Conservation (phyloP, 1,140 invertebrate species). For the Batillaria attramentaria region DNA sequence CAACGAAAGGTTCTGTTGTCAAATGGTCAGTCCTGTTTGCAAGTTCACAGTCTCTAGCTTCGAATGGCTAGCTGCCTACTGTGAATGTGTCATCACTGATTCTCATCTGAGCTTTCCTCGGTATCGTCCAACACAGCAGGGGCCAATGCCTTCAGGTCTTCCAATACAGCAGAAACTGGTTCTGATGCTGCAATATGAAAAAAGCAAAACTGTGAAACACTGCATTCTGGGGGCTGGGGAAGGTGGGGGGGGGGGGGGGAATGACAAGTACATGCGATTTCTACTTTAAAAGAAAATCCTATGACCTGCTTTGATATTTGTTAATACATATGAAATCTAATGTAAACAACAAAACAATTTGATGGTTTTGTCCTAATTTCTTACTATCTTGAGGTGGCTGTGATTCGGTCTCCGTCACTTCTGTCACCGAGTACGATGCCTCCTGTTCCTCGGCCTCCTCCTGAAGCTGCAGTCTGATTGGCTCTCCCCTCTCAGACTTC, state of each 20-base stretch:
- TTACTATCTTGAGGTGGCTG: slow-evolving; percentile 1
- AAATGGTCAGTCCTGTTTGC: no score
- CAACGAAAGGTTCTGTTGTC: no score
- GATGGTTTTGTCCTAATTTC: not conserved
- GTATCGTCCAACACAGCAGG: slow-evolving; percentile 51
- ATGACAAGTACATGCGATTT: no score
- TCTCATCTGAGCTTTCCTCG: slow-evolving; percentile 26
- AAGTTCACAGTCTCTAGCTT: no score
- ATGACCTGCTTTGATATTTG: not conserved
- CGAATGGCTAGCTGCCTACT: no score
- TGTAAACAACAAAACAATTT: not conserved
- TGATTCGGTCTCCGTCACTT: slow-evolving; percentile 9
- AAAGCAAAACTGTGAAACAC: no score
- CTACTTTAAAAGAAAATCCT: not conserved
- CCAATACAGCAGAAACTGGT: slow-evolving; percentile 50
- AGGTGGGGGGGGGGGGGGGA: no score
- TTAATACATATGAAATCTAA: not conserved
- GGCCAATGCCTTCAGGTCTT: slow-evolving; percentile 53
- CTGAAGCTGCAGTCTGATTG: slow-evolving; percentile 34
- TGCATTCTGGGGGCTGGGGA: no score
- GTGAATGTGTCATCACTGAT: not conserved
- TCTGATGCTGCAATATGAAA: slow-evolving; percentile 43
- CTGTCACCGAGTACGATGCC: not conserved
- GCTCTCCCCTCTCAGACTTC: slow-evolving; percentile 47
- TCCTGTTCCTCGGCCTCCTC: slow-evolving; percentile 2